Evolutionary conservation across 2,797 vertebrate genomes (phyloP), one percentile per base, ranked within the genome.

Genomic region (Hephaestus fuliginosus): DNA sequence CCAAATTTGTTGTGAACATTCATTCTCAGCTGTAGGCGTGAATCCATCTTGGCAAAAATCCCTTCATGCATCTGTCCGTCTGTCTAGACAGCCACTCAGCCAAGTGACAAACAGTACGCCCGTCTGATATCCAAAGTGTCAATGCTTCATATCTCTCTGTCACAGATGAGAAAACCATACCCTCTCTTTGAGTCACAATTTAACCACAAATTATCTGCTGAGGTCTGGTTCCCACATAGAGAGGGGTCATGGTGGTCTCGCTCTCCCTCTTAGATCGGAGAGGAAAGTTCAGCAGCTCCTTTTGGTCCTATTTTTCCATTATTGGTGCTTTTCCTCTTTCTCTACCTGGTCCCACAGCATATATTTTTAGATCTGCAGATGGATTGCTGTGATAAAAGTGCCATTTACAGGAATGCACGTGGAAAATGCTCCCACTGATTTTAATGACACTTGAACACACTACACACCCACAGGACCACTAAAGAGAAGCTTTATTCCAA

Each of bases 1-100:
- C 70, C 69, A 58, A 25, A 72, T 62, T n/a, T 7, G 10, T 74
- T 60, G 20, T 49, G 64, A 80, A 46, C 20, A 84, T 57, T 81
- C 20, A 74, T 74, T 84, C 41, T 30, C 64, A 77, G 71, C 71
- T 71, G 48, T 44, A 41, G 44, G 46, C 25, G 2, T 76, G 70
- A 80, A 75, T 83, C 69, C 30, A n/a, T 82, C 67, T 49, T 39
- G 56, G 66, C 48, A 33, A 77, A 14, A 82, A 78, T 81, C 53
- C 28, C 0, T 66, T 73, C 39, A 62, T 81, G 58, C 65, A 61
- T 88, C 68, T 36, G 46, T 84, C 75, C 74, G 57, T 88, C 74
- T 77, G 72, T 87, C 66, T 67, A 67, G 73, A 74, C 41, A 77
- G 61, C 58, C 61, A 78, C 36, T 83, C 77, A 53, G 66, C 71